A percentile compares a stretch with the other conserved stretches of the same genome.
phyloP scores from a whole-genome alignment of 2,797 vertebrate species.

The Benthosema pterotum region DNA sequence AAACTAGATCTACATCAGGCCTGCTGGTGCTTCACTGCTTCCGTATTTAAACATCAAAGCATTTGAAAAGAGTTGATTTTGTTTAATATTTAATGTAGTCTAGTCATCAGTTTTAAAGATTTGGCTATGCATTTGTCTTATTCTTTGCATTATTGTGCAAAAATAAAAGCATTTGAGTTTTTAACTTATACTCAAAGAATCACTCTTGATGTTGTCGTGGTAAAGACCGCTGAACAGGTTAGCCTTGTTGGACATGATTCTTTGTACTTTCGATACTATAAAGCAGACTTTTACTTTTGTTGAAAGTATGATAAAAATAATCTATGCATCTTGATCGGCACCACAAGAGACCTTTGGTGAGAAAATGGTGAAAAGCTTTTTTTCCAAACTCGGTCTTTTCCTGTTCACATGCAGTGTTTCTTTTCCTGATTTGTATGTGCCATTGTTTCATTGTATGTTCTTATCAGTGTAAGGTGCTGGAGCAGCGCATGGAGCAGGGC shows the following conservation, averaged over 20 bases:
- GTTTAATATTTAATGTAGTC: neutral
- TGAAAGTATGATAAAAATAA: too few species aligned
- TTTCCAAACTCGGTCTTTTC: too few species aligned
- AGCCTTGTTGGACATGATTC: constrained; percentile 11
- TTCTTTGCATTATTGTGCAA: neutral
- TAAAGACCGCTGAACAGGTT: constrained; percentile 12
- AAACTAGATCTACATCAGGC: neutral
- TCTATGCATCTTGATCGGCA: neutral
- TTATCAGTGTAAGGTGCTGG: constrained; percentile 87
- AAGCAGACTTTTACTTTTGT: neutral
- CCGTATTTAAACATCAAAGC: neutral
- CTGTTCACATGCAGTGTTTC: neutral
- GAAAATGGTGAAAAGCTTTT: too few species aligned
- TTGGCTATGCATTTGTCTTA: neutral
- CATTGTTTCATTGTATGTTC: neutral
- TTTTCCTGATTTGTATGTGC: neutral
- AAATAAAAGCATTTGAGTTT: neutral
- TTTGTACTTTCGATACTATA: neutral
- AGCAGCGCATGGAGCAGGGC: constrained; percentile 90
- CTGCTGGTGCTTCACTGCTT: neutral
- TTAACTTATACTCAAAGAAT: neutral
- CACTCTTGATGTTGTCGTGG: neutral
- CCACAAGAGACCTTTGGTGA: too few species aligned
- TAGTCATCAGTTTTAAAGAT: neutral
- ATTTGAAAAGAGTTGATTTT: neutral